Percentiles rank a stretch among this genome's conserved stretches.
Evolutionary conservation across 2,113 vertebrate genomes (phyloP).

Genomic region (Dascyllus trimaculatus): DNA sequence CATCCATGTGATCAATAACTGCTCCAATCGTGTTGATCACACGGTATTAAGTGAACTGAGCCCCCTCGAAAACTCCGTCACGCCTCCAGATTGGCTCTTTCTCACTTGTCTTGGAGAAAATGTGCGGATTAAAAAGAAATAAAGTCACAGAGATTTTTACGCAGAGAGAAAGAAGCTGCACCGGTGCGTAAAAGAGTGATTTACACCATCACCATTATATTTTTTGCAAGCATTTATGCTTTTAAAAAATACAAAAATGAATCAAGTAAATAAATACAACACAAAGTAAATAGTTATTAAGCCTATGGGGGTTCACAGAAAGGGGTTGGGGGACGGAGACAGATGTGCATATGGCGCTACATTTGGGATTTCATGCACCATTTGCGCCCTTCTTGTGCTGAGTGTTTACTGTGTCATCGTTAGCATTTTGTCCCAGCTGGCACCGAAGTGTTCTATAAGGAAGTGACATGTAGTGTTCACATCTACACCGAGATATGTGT

Average conservation of each 20-base stretch:
- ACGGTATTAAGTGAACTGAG: not conserved
- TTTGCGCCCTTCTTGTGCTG: constrained; percentile 51
- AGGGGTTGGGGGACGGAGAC: constrained; percentile 5
- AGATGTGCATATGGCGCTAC: constrained; percentile 56
- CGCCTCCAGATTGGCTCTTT: not conserved
- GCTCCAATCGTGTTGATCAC: too few species aligned
- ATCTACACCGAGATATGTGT: not conserved
- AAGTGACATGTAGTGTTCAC: constrained; percentile 3
- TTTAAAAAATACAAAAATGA: too few species aligned
- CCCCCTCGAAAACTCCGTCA: not conserved
- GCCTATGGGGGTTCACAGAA: not conserved
- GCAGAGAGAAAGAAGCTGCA: not conserved
- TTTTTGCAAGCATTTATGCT: too few species aligned
- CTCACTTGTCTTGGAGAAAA: too few species aligned
- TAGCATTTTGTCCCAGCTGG: constrained; percentile 30
- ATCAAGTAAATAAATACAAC: too few species aligned
- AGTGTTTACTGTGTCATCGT: constrained; percentile 19
- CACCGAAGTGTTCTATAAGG: not conserved
- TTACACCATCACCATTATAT: not conserved
- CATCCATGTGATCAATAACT: not conserved
- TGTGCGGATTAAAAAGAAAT: not conserved
- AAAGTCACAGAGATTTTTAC: not conserved
- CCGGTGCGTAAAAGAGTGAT: not conserved
- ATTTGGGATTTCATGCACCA: constrained; percentile 74
- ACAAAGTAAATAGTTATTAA: not conserved